These are phyloP conservation scores for Gonatopus flavifemur DNA, from an alignment of 1,140 invertebrate species.

Conservation along the genomic window DNA sequence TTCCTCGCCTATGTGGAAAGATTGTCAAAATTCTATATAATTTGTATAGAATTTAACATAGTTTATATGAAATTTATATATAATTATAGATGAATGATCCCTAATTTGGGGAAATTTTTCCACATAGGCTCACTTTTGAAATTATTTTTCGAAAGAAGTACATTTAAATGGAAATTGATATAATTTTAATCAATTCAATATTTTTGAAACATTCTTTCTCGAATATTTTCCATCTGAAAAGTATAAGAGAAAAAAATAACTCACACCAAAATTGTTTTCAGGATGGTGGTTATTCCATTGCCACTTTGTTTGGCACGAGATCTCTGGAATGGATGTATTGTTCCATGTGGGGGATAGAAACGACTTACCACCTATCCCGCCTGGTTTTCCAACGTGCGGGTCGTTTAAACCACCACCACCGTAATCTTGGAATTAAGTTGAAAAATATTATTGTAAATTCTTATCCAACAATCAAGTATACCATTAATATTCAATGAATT, in stretches of 20 bases:
- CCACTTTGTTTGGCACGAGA: slow-evolving; percentile 28
- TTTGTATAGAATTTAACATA: too few relatives aligned
- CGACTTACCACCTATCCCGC: slow-evolving; percentile 36
- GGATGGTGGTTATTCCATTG: slow-evolving; percentile 23
- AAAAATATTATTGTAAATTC: too few relatives aligned
- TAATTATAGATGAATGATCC: too few relatives aligned
- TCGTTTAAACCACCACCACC: slow-evolving; percentile 23
- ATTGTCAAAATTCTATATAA: too few relatives aligned
- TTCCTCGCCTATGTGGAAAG: too few relatives aligned
- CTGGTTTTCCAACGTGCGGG: slow-evolving; percentile 40
- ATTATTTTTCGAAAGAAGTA: too few relatives aligned
- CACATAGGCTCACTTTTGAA: neutral
- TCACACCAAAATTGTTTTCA: neutral
- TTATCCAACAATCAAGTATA: too few relatives aligned
- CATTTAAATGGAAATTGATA: too few relatives aligned
- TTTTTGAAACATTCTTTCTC: neutral
- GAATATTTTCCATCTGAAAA: neutral
- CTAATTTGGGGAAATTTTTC: neutral
- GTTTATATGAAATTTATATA: too few relatives aligned
- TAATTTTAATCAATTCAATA: too few relatives aligned
- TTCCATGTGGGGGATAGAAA: slow-evolving; percentile 34
- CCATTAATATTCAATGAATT: too few relatives aligned
- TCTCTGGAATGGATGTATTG: slow-evolving; percentile 40
- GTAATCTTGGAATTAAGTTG: too few relatives aligned
- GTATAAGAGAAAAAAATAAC: neutral